Conservation (phyloP, 2,797 vertebrate genomes). For the Hippocampus kuda region DNA sequence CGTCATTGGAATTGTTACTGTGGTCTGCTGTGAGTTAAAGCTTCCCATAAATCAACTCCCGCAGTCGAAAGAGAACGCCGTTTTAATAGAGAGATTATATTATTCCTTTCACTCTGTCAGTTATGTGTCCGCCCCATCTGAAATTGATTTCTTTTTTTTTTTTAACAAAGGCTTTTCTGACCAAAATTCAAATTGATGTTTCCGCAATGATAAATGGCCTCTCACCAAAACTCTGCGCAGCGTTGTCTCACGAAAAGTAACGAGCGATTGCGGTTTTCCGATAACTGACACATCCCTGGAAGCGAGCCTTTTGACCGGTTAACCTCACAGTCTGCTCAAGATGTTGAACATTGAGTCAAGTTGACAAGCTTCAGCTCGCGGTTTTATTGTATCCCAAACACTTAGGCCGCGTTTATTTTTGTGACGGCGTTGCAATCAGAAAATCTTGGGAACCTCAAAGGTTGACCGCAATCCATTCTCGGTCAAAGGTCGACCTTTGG, state of each 20-base stretch:
- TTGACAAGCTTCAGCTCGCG: slow-evolving; percentile 38
- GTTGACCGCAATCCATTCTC: not conserved
- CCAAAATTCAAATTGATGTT: not conserved
- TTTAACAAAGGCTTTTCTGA: not conserved
- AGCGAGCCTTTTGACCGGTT: slow-evolving; percentile 24
- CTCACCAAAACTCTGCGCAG: not conserved
- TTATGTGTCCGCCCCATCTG: too few species aligned
- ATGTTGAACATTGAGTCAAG: slow-evolving; percentile 25
- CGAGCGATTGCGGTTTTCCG: not conserved
- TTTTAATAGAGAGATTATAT: too few species aligned
- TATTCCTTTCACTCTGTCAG: too few species aligned
- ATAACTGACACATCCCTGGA: slow-evolving; percentile 39
- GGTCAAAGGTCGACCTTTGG: not conserved
- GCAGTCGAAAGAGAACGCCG: not conserved
- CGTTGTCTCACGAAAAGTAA: not conserved
- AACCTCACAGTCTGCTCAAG: slow-evolving; percentile 44
- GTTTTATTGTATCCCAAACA: slow-evolving; percentile 23
- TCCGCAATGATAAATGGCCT: not conserved
- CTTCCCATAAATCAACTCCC: not conserved
- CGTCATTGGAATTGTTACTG: not conserved
- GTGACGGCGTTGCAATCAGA: not conserved
- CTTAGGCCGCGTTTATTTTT: not conserved
- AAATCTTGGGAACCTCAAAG: not conserved
- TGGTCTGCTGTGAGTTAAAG: not conserved
- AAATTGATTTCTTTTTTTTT: too few species aligned